Base-by-base conservation (phyloP, 1,140 invertebrate species). In the Phortica variegata region DNA sequence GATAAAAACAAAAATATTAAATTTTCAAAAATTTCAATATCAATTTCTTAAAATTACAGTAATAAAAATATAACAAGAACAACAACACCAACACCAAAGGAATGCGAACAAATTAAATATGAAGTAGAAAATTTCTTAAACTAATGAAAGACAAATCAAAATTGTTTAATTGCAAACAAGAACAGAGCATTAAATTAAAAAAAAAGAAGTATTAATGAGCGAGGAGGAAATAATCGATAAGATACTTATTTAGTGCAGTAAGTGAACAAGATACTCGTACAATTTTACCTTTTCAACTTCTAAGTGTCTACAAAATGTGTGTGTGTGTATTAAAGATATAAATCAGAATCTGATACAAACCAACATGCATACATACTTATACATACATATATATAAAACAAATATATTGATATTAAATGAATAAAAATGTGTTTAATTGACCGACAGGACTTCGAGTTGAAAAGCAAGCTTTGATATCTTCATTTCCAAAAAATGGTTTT, bases 251-350 rank as follows among this genome's bases (percentile, higher is more conserved):
- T n/a, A n/a, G n/a, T n/a, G n/a, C n/a, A 26, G 23, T 26, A 26
- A 26, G 23, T 10, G 23, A 47, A 19, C 36, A 52, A 61, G 45
- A 60, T 60, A 31, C 57, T 62, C 62, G 63, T 68, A 68, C 63
- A 68, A 69, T 60, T 68, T 68, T 68, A 69, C 65, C 60, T 68
- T 68, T 68, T 69, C 63, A 68, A 46, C 20, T 60, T 68, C 63
- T 68, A 66, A 68, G 60, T 68, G 63, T 68, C 63, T 68, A 68
- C 57, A 55, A 66, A 46, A 45, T 52, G 48, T 52, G 54, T 26
- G 45, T 53, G 49, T 45, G 36, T 26, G 33, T 39, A 40, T 52
- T 48, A 51, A 44, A 29, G 44, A 34, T 45, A 47, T 47, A 33
- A 37, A 38, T 32, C 5, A 47, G 58, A 55, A 37, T 40, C 49